Conservation (phyloP, 1,140 invertebrate species). For the Drosophila rhopaloa region DNA sequence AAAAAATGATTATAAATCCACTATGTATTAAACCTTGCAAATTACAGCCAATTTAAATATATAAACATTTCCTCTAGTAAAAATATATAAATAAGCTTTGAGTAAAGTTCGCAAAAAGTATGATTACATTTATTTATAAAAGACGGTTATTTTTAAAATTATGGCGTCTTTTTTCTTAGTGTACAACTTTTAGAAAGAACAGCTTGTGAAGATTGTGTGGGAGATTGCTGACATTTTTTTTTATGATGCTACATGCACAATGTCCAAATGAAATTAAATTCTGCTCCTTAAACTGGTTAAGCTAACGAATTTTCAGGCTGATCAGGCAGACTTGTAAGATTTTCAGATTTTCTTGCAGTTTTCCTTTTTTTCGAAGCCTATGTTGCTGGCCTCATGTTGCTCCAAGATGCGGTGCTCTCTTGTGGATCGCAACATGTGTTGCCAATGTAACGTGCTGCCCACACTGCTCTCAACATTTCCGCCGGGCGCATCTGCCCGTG, state of each 20-base stretch:
- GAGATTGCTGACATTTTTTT: slow-evolving; percentile 38
- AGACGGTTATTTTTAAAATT: too few relatives aligned
- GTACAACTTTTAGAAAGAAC: slow-evolving; percentile 5
- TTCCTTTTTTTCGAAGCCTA: neutral
- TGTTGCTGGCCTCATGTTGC: slow-evolving; percentile 34
- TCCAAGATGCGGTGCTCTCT: neutral
- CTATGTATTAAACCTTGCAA: too few relatives aligned
- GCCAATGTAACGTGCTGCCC: slow-evolving; percentile 57
- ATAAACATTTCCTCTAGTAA: too few relatives aligned
- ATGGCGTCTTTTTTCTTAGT: neutral
- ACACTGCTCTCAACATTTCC: slow-evolving; percentile 60
- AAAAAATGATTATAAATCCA: neutral
- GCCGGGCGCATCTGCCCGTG: slow-evolving; percentile 49
- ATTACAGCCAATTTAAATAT: too few relatives aligned
- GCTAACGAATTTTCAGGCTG: slow-evolving; percentile 15
- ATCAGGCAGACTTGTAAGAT: neutral
- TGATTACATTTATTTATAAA: too few relatives aligned
- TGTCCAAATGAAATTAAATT: slow-evolving; percentile 27
- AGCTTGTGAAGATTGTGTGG: slow-evolving; percentile 20
- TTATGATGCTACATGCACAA: slow-evolving; percentile 35
- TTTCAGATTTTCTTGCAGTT: neutral
- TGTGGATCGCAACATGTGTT: slow-evolving; percentile 61
- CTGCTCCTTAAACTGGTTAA: slow-evolving; percentile 14
- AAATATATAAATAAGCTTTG: too few relatives aligned
- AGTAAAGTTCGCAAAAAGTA: too few relatives aligned